These are phyloP conservation scores for Zoroaster sp. DNA, from an alignment of 53 echinoderm and acorn worm genomes.

Conservation along the genomic window DNA sequence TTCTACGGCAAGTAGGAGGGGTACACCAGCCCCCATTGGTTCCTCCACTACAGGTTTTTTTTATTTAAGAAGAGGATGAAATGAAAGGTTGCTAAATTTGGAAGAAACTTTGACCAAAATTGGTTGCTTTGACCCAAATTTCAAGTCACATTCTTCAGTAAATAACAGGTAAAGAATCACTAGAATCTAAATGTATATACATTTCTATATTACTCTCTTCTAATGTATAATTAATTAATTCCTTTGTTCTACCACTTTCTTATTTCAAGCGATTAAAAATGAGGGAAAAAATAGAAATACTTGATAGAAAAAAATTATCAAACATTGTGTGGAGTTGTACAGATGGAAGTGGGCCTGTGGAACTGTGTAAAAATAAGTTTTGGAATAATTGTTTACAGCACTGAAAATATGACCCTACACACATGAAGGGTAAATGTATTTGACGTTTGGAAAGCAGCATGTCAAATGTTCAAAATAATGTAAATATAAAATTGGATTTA, in stretches of 20 bases:
- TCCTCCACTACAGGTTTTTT: not conserved
- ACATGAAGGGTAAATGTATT: too few relatives aligned
- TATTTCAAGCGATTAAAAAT: not conserved
- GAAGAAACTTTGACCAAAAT: not conserved
- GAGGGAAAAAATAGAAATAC: not conserved
- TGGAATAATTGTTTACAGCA: not conserved
- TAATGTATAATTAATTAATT: conserved; percentile 4
- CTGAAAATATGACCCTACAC: not conserved
- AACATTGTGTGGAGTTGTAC: not conserved
- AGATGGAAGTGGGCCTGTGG: not conserved
- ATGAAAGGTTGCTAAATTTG: not conserved
- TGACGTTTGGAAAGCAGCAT: too few relatives aligned
- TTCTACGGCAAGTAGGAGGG: conserved; percentile 86
- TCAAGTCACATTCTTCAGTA: not conserved
- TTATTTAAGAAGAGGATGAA: not conserved
- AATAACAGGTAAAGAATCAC: not conserved
- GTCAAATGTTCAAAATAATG: not conserved
- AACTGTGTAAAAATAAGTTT: not conserved
- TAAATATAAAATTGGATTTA: not conserved
- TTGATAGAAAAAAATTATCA: not conserved
- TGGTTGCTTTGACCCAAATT: not conserved
- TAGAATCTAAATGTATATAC: not conserved
- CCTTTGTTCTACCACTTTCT: not conserved
- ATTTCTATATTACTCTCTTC: conserved; percentile 13
- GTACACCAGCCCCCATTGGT: not conserved